Conservation (phyloP, 2,888 invertebrate genomes). For the Creontiades dilutus region DNA sequence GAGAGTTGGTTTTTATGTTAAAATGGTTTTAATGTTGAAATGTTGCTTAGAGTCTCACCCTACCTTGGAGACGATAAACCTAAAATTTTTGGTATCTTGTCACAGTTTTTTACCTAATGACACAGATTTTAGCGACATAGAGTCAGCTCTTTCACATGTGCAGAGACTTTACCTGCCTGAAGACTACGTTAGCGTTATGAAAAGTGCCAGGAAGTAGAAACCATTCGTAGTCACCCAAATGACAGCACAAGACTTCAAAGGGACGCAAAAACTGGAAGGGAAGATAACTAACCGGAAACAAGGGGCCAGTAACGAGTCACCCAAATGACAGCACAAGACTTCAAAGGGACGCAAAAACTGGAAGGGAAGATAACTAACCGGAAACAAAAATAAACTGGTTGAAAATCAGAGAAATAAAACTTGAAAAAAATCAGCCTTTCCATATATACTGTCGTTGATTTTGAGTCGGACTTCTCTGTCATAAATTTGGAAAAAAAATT, state of each 20-base stretch:
- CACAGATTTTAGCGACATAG: slow-evolving; percentile 75
- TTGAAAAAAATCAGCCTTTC: too few relatives aligned
- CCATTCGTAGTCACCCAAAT: slow-evolving; percentile 73
- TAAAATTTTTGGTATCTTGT: slow-evolving; percentile 74
- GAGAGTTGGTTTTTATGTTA: slow-evolving; percentile 59
- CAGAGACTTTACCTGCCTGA: slow-evolving; percentile 72
- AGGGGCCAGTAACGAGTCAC: too few relatives aligned
- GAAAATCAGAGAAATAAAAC: too few relatives aligned
- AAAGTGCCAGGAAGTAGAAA: slow-evolving; percentile 66
- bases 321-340: slow-evolving; percentile 68
- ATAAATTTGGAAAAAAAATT: neutral
- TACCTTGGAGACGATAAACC: slow-evolving; percentile 72
- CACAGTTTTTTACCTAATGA: slow-evolving; percentile 75
- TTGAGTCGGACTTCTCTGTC: neutral
- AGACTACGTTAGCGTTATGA: slow-evolving; percentile 68
- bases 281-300: slow-evolving; percentile 52
- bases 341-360: slow-evolving; percentile 62
- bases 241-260: slow-evolving; percentile 60
- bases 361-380: slow-evolving; percentile 61
- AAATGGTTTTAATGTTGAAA: slow-evolving; percentile 75
- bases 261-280: slow-evolving; percentile 62
- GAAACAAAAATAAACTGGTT: too few relatives aligned
- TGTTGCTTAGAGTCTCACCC: slow-evolving; percentile 71
- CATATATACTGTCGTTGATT: neutral
- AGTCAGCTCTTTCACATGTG: slow-evolving; percentile 74